These are phyloP conservation scores for Amphiprion percula DNA, from an alignment of 2,113 vertebrate genomes.

Conservation along the genomic window DNA sequence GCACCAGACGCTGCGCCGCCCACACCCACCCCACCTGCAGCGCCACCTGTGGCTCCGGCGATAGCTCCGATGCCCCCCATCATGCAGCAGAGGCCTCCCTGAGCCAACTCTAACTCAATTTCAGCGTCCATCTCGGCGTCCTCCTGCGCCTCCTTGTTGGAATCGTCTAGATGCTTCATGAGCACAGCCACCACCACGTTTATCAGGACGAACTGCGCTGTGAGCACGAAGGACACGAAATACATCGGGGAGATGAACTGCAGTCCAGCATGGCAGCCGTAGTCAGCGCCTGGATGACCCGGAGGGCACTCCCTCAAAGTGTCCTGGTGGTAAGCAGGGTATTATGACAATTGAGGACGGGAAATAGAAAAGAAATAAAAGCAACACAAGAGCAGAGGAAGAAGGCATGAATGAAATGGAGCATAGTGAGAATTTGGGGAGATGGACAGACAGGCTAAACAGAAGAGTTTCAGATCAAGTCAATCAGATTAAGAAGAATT, in stretches of 20 bases:
- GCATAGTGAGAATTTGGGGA: too few species aligned
- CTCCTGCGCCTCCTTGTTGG: conserved; percentile 98
- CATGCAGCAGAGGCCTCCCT: conserved; percentile 87
- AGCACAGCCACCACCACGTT: conserved; percentile 99
- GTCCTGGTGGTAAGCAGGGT: conserved; percentile 84
- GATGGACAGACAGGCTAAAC: too few species aligned
- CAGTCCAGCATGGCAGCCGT: conserved; percentile 92
- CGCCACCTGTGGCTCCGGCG: conserved; percentile 56
- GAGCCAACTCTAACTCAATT: conserved; percentile 94
- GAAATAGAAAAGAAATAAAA: not conserved
- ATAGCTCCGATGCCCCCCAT: conserved; percentile 79
- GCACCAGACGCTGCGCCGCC: conserved; percentile 21
- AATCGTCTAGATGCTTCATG: conserved; percentile 98
- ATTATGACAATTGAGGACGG: too few species aligned
- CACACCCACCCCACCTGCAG: conserved; percentile 3
- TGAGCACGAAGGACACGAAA: conserved; percentile 99
- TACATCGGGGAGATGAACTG: conserved; percentile 95
- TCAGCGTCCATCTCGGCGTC: conserved; percentile 98
- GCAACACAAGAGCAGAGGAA: not conserved
- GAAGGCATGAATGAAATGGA: too few species aligned
- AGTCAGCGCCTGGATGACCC: conserved; percentile 81
- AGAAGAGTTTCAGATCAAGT: too few species aligned
- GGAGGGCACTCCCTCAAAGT: conserved; percentile 93
- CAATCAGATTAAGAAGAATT: too few species aligned
- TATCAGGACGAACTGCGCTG: conserved; percentile 98